These are phyloP conservation scores for Nymphicus hollandicus DNA, from an alignment of 2,113 vertebrate genomes.

Conservation along the genomic window DNA sequence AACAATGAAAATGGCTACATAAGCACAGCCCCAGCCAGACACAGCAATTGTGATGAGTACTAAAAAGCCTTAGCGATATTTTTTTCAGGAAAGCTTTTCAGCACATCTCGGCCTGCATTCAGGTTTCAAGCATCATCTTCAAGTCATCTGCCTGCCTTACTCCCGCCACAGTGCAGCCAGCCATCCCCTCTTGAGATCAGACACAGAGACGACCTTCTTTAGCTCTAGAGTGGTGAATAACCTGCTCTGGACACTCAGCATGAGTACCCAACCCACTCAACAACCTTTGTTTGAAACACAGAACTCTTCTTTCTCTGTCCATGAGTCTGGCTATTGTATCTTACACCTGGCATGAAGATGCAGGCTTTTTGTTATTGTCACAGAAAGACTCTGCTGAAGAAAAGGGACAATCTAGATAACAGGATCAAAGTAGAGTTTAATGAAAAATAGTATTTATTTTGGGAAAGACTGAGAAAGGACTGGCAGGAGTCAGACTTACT, in stretches of 20 bases:
- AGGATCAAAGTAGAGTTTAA: neutral
- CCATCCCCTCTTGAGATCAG: neutral
- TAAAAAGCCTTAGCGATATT: neutral
- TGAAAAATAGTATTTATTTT: neutral
- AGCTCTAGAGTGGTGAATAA: neutral
- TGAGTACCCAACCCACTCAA: neutral
- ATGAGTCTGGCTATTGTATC: neutral
- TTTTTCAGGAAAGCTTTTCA: neutral
- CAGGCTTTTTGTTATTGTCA: neutral
- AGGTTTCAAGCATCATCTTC: neutral
- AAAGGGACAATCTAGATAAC: neutral
- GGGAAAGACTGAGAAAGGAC: neutral
- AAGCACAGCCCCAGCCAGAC: neutral
- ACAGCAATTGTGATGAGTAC: fast-evolving
- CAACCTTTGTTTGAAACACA: neutral
- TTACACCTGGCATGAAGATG: neutral
- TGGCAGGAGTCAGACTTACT: neutral
- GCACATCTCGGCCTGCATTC: neutral
- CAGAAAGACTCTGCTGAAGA: neutral
- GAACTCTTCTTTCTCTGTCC: neutral
- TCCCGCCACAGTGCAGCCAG: fast-evolving
- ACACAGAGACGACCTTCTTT: neutral
- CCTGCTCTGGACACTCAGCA: neutral
- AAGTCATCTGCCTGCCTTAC: neutral
- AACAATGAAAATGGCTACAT: fast-evolving